Evolutionary conservation across 2,113 vertebrate species (phyloP).

Genomic region (Dendropsophus ebraccatus): DNA sequence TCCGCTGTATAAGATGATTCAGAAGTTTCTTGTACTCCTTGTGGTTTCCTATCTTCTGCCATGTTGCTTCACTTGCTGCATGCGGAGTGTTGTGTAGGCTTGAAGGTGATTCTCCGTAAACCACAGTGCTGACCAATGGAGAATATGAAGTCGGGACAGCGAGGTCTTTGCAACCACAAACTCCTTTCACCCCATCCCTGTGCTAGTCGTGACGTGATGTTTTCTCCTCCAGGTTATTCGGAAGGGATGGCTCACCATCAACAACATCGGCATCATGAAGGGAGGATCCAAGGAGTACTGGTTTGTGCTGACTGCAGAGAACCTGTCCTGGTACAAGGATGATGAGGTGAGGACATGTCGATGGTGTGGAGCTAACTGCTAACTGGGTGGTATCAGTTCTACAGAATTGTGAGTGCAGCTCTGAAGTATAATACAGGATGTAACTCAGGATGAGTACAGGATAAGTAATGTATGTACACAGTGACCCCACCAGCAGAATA

Average conservation of each 20-base stretch:
- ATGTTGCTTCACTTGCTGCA: neutral
- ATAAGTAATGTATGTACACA: too few species aligned
- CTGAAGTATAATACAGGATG: too few species aligned
- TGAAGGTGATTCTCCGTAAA: neutral
- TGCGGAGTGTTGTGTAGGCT: neutral
- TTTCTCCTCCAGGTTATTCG: constrained; percentile 86
- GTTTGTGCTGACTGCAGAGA: constrained; percentile 96
- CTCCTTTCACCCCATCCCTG: neutral
- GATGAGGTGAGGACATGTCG: constrained; percentile 86
- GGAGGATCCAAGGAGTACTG: constrained; percentile 98
- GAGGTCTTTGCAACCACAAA: neutral
- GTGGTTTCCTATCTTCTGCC: neutral
- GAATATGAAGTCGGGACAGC: neutral
- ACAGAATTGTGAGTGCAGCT: too few species aligned
- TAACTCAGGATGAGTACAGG: too few species aligned
- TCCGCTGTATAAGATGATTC: neutral
- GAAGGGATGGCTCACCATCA: constrained; percentile 98
- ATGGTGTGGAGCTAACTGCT: too few species aligned
- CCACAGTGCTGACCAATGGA: neutral
- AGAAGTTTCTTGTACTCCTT: neutral
- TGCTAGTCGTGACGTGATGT: neutral
- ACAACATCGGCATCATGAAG: constrained; percentile 99
- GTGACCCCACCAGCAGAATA: too few species aligned
- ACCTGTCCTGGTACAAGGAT: constrained; percentile 98
- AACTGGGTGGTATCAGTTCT: too few species aligned